Conservation (phyloP, 2,888 invertebrate species). For the Ernsta delagoae region DNA sequence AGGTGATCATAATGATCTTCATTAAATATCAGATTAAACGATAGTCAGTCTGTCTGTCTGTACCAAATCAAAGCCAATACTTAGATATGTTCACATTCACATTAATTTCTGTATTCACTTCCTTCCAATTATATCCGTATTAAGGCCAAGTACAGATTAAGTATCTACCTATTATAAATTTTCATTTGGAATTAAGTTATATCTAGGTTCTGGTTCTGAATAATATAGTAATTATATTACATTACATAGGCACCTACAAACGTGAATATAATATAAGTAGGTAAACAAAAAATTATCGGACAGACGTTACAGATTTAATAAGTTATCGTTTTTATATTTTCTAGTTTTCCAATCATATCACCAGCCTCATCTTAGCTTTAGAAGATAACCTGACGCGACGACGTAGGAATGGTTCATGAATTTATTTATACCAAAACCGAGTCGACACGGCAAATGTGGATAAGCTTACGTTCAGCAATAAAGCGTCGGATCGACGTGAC, state of each 20-base stretch:
- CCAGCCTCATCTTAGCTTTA: not conserved
- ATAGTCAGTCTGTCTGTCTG: too few relatives aligned
- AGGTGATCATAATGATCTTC: not conserved
- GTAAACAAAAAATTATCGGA: not conserved
- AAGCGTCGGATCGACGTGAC: slow-evolving; percentile 22
- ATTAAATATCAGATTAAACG: not conserved
- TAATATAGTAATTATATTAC: too few relatives aligned
- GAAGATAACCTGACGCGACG: not conserved
- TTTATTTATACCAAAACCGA: slow-evolving; percentile 28
- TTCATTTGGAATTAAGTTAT: too few relatives aligned
- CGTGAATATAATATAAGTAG: too few relatives aligned
- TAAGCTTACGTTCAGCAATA: slow-evolving; percentile 34
- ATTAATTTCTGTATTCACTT: too few relatives aligned
- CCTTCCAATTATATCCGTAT: too few relatives aligned
- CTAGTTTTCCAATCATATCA: not conserved
- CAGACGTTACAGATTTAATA: not conserved
- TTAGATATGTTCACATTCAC: too few relatives aligned
- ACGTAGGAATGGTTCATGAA: slow-evolving; percentile 22
- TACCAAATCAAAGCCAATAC: too few relatives aligned
- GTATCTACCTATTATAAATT: too few relatives aligned
- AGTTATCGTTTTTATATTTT: not conserved
- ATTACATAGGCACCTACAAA: too few relatives aligned
- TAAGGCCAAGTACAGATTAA: too few relatives aligned
- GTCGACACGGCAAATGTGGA: slow-evolving; percentile 27
- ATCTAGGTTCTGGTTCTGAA: too few relatives aligned